Conservation (phyloP, 2,113 vertebrate genomes). For the Ptychochromis oligacanthus region DNA sequence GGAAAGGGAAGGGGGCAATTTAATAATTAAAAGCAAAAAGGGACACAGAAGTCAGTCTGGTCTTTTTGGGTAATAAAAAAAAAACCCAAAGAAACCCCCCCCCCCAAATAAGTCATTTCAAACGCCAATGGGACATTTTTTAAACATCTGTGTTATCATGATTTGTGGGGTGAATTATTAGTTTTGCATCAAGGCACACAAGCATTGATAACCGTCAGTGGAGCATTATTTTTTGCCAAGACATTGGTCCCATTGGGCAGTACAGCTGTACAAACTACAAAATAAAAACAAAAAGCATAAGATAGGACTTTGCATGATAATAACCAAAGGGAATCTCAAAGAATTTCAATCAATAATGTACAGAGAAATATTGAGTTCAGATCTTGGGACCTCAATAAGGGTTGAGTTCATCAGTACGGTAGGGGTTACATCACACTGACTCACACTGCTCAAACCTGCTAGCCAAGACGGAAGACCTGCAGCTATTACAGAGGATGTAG, state of each 20-base stretch:
- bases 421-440: conserved; percentile 46
- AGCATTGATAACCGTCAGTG: conserved; percentile 74
- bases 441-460: conserved; percentile 36
- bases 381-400: conserved; percentile 51
- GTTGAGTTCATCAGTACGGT: conserved; percentile 61
- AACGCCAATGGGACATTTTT: conserved; percentile 73
- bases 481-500: conserved; percentile 76
- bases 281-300: conserved; percentile 50
- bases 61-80: conserved; percentile 45
- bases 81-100: conserved; percentile 24
- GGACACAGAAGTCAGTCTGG: conserved; percentile 46
- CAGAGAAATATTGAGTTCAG: conserved; percentile 59
- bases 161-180: conserved; percentile 63
- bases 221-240: conserved; percentile 70
- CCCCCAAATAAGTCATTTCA: conserved; percentile 36
- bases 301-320: conserved; percentile 54
- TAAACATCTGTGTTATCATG: conserved; percentile 58
- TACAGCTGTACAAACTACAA: conserved; percentile 78
- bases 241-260: conserved; percentile 82
- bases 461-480: conserved; percentile 49
- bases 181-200: conserved; percentile 84
- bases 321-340: conserved; percentile 59
- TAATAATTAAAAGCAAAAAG: conserved; percentile 54
- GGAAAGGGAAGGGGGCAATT: conserved; percentile 64
- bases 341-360: conserved; percentile 69